Conservation (phyloP, 1,140 invertebrate species). For the Adoxophyes honmai region DNA sequence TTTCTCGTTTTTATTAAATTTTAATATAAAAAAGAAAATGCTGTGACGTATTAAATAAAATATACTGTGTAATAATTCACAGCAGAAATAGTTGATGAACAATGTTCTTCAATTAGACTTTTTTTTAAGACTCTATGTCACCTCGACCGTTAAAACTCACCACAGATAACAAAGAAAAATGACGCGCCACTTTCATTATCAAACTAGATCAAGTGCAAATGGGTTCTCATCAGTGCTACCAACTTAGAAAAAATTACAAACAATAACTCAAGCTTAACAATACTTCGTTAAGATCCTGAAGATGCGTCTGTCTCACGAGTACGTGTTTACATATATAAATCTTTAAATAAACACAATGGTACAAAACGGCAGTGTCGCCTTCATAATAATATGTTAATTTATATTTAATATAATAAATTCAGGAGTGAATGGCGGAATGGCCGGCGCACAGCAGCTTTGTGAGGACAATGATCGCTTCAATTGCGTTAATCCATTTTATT, state of each 20-base stretch:
- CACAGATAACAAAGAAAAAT: not conserved
- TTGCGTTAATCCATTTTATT: constrained; percentile 22
- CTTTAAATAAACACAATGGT: constrained; percentile 8
- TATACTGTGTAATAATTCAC: no score
- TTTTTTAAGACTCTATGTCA: not conserved
- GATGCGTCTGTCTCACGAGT: constrained; percentile 3
- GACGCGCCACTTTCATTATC: not conserved
- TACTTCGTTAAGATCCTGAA: constrained; percentile 16
- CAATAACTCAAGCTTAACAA: constrained; percentile 11
- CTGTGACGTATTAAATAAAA: no score
- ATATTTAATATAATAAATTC: constrained; percentile 24
- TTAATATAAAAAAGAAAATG: no score
- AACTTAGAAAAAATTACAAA: constrained; percentile 15
- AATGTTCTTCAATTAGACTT: not conserved
- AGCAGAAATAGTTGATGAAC: not conserved
- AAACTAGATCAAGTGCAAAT: constrained; percentile 12
- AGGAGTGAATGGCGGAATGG: not conserved
- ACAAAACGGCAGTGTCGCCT: constrained; percentile 17
- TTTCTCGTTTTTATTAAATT: no score
- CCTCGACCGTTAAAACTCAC: constrained; percentile 3
- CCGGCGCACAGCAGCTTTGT: constrained; percentile 1
- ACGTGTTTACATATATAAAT: constrained; percentile 21
- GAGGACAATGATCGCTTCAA: not conserved
- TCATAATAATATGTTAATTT: constrained; percentile 23
- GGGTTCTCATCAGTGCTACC: constrained; percentile 11